Evolutionary conservation across 2,113 vertebrate species (phyloP), one percentile per base, ranked within the genome.

Genomic region (Dipodomys merriami): DNA sequence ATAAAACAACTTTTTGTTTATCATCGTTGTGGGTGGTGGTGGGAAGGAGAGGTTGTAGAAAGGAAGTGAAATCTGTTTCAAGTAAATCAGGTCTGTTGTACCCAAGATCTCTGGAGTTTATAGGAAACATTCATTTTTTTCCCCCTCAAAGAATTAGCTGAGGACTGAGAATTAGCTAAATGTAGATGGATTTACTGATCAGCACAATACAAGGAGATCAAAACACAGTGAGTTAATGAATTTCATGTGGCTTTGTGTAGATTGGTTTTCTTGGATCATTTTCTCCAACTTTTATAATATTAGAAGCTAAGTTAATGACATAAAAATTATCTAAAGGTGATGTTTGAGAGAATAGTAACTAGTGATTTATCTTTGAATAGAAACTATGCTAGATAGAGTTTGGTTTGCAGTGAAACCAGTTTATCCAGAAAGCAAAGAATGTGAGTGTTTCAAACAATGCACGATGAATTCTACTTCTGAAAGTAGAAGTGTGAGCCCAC

Each of bases 231-330:
- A 88, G 87, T 97, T 96, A 94, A 96, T 9, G 64, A 33, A 39
- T 67, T 65, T 65, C 80, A 82, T 30, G 15, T 95, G 86, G 74
- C 86, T 97, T 96, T 96, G 95, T 86, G 91, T 85, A 96, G 97
- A 97, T 87, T 81, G 71, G 96, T 94, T 97, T 97, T 96, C 88
- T 86, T 92, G 96, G 96, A 92, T 96, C 76, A 95, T 97, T 90
- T 96, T 73, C 93, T 97, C 98, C 98, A 97, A 96, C 97, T 97
- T 97, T 65, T 97, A 96, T 97, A 97, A 98, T 98, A 98, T 98
- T 97, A 98, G 98, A 99, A 99, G 98, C 97, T 98, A 99, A 98
- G 98, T 98, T 98, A 99, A 98, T 98, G 98, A 98, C 97, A 98
- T 98, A 96, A 98, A 98, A 98, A 98, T 98, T 98, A 98, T 98